Percentiles rank a stretch among this genome's conserved stretches.
phyloP scores from a whole-genome alignment of 2,888 invertebrate species.

The Mellilla xanthometata region DNA sequence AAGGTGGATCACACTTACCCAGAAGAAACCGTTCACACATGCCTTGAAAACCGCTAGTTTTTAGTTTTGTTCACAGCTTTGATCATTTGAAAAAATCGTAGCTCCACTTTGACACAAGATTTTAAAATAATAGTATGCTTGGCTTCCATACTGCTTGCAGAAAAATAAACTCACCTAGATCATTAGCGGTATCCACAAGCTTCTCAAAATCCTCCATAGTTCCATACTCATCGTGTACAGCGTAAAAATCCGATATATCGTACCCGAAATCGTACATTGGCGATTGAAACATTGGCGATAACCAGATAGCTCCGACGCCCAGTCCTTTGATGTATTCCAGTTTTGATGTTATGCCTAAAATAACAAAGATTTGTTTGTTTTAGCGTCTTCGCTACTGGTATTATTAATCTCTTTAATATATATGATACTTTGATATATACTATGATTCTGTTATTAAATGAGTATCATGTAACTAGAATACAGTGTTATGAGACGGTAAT shows the following conservation, averaged over 20 bases:
- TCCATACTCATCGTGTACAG: conserved; percentile 87
- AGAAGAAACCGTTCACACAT: no score
- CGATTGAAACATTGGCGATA: conserved; percentile 88
- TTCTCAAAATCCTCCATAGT: conserved; percentile 87
- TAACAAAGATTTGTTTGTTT: conserved; percentile 18
- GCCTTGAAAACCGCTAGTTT: no score
- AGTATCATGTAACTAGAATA: no score
- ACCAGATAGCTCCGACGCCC: conserved; percentile 87
- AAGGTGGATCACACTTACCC: no score
- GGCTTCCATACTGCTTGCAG: no score
- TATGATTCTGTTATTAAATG: no score
- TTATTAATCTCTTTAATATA: not conserved
- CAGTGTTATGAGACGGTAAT: no score
- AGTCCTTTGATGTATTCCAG: conserved; percentile 85
- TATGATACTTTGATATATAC: no score
- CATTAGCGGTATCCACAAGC: conserved; percentile 74
- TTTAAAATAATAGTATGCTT: no score
- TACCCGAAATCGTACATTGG: conserved; percentile 93
- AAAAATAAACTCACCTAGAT: conserved; percentile 56
- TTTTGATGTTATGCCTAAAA: conserved; percentile 82
- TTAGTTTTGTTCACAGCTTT: no score
- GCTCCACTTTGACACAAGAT: no score
- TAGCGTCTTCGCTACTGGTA: not conserved
- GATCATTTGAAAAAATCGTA: no score
- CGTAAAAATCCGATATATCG: conserved; percentile 88